phyloP scores from a whole-genome alignment of 2,888 invertebrate genomes.

The Ochropleura plecta region DNA sequence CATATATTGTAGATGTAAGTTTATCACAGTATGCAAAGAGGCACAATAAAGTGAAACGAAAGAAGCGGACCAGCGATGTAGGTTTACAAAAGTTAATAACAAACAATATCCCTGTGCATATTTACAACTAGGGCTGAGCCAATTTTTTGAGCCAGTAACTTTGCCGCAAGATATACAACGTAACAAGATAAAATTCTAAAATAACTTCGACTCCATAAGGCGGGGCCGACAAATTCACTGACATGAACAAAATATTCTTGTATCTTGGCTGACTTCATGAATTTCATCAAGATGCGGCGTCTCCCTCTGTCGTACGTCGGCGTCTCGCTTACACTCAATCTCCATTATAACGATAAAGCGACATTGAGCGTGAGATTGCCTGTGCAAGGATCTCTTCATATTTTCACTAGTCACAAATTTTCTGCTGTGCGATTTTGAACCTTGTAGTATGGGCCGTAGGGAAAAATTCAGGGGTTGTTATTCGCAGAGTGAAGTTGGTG shows the following conservation, averaged over 20 bases:
- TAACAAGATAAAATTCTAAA: constrained; percentile 59
- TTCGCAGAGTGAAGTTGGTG: constrained; percentile 60
- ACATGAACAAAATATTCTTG: constrained; percentile 75
- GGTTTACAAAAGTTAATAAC: constrained; percentile 37
- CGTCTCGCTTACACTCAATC: constrained; percentile 80
- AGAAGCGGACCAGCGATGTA: neutral
- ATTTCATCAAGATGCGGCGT: constrained; percentile 77
- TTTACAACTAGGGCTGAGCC: constrained; percentile 30
- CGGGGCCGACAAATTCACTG: constrained; percentile 64
- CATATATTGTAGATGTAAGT: neutral
- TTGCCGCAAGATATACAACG: constrained; percentile 50
- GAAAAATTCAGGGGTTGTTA: constrained; percentile 4
- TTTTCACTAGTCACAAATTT: constrained; percentile 55
- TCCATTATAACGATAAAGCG: constrained; percentile 88
- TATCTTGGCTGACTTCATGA: constrained; percentile 81
- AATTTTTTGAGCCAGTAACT: constrained; percentile 52
- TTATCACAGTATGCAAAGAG: neutral
- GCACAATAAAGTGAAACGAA: constrained; percentile 33
- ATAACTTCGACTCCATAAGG: constrained; percentile 56
- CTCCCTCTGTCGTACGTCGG: constrained; percentile 62
- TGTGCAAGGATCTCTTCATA: constrained; percentile 69
- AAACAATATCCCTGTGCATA: constrained; percentile 39
- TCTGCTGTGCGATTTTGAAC: constrained; percentile 58
- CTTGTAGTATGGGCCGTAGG: constrained; percentile 53
- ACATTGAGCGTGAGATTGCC: constrained; percentile 88